These are phyloP conservation scores for Melanotaenia parkinsoni DNA, from an alignment of 2,797 vertebrate species.

Conservation along the genomic window DNA sequence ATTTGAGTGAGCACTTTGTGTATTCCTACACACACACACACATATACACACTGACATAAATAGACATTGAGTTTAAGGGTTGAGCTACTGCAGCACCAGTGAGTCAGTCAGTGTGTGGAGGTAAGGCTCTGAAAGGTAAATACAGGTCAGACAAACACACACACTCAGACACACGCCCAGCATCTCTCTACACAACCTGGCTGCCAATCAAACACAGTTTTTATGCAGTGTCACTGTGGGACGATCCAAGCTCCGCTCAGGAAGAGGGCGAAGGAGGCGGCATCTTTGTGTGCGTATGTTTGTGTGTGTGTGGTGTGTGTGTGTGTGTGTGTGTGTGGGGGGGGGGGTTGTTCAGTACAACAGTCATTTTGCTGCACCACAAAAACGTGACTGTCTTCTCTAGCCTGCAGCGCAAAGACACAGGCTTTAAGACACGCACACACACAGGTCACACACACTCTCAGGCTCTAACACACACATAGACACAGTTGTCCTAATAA, in stretches of 20 bases:
- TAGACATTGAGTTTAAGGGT: slow-evolving; percentile 21
- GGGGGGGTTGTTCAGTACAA: slow-evolving; percentile 49
- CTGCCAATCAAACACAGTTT: slow-evolving; percentile 70
- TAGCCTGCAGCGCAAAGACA: slow-evolving; percentile 69
- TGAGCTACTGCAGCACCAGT: slow-evolving; percentile 63
- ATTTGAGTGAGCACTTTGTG: slow-evolving; percentile 49
- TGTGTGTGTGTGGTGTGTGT: slow-evolving; percentile 26
- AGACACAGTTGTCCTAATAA: slow-evolving; percentile 77
- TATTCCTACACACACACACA: slow-evolving; percentile 34
- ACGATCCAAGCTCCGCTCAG: slow-evolving; percentile 58
- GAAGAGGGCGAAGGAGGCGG: not conserved
- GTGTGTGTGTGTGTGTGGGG: slow-evolving; percentile 18
- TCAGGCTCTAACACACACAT: slow-evolving; percentile 45
- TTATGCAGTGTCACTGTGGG: slow-evolving; percentile 70
- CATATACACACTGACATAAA: slow-evolving; percentile 29
- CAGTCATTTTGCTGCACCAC: slow-evolving; percentile 75
- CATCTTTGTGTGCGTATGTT: not conserved
- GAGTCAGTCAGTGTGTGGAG: slow-evolving; percentile 37
- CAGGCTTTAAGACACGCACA: slow-evolving; percentile 47
- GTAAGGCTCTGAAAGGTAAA: slow-evolving; percentile 64
- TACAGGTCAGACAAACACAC: slow-evolving; percentile 62
- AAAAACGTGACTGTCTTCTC: slow-evolving; percentile 82
- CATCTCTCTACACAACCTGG: slow-evolving; percentile 42
- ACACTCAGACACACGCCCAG: slow-evolving; percentile 30
- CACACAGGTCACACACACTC: slow-evolving; percentile 50